Evolutionary conservation across 2,888 invertebrate species (phyloP).

Genomic region (Agriopis marginaria): DNA sequence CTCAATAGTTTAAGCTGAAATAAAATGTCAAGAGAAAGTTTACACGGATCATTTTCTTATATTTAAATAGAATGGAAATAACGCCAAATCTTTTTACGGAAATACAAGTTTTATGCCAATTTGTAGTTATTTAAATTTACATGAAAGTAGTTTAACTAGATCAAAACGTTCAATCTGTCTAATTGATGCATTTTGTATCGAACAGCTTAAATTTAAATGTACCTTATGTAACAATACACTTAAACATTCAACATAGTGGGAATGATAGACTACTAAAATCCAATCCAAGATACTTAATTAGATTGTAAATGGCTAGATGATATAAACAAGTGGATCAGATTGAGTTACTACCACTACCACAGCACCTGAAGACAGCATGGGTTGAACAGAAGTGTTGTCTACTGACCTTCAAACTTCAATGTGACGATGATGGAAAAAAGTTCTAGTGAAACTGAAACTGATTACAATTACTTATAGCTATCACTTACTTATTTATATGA

Average conservation of each 20-base stretch:
- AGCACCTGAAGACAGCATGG: too few species aligned
- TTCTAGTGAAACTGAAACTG: too few species aligned
- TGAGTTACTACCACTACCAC: too few species aligned
- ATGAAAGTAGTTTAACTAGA: conserved; percentile 10
- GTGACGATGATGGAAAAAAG: too few species aligned
- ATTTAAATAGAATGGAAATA: neutral
- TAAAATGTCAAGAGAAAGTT: conserved; percentile 16
- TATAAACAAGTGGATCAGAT: too few species aligned
- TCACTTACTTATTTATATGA: too few species aligned
- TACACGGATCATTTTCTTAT: conserved; percentile 5
- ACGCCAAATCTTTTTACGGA: conserved; percentile 3
- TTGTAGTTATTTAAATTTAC: conserved; percentile 10
- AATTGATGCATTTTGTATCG: neutral
- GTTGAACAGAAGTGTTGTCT: too few species aligned
- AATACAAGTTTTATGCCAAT: conserved; percentile 3
- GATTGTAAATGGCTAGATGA: too few species aligned
- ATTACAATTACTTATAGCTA: too few species aligned
- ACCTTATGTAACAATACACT: neutral
- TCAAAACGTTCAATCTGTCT: neutral
- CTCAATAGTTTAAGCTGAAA: conserved; percentile 10
- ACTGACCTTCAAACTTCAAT: too few species aligned
- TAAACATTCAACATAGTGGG: neutral
- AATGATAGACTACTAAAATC: neutral
- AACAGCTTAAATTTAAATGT: neutral
- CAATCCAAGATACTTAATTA: too few species aligned